Conservation (phyloP, 2,888 invertebrate species). For the Tenthredo distinguenda region DNA sequence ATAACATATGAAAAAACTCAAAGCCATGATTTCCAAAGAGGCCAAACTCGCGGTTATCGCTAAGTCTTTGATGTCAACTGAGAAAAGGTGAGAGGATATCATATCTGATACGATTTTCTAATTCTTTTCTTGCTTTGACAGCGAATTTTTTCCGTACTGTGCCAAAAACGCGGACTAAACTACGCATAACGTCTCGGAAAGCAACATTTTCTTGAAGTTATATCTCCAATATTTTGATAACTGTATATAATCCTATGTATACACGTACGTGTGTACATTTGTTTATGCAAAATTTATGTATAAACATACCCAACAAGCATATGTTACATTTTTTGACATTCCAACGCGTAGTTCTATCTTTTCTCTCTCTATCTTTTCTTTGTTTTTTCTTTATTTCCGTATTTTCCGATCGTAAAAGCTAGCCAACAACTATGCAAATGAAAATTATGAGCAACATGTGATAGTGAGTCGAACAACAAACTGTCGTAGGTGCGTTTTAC, state of each 20-base stretch:
- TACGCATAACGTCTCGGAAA: too few species aligned
- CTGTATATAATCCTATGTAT: not conserved
- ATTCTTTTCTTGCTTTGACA: not conserved
- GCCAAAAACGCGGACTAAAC: not conserved
- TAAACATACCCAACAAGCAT: not conserved
- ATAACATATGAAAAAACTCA: constrained; percentile 14
- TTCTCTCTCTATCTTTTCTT: too few species aligned
- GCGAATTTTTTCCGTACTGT: not conserved
- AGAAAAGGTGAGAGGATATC: constrained; percentile 46
- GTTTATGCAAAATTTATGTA: not conserved
- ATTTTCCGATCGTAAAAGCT: not conserved
- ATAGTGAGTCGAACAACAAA: not conserved
- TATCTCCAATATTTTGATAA: not conserved
- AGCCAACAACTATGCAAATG: not conserved
- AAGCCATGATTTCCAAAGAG: constrained; percentile 46
- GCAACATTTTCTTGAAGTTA: not conserved
- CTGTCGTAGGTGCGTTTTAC: not conserved
- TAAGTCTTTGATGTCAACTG: constrained; percentile 49
- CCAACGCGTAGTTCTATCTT: not conserved
- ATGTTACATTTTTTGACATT: not conserved
- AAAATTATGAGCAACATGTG: not conserved
- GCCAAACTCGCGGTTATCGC: constrained; percentile 52
- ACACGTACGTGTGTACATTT: not conserved
- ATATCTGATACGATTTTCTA: not conserved
- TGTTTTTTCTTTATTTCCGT: not conserved